Evolutionary conservation across 2,888 invertebrate species (phyloP).

Genomic region (Panopea generosa): DNA sequence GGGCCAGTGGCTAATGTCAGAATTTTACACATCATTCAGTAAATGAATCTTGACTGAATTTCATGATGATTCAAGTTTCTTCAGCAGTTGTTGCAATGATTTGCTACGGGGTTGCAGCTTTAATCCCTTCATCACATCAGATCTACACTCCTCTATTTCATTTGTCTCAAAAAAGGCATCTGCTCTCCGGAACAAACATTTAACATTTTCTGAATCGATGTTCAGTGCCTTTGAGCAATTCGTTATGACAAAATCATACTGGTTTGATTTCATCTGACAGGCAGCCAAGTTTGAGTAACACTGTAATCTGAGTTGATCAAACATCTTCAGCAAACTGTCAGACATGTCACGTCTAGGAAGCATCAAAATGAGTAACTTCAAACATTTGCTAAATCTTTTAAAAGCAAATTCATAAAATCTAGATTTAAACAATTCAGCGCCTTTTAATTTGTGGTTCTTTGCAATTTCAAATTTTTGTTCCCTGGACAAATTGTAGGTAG

Average conservation of each 20-base stretch:
- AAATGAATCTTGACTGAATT: too few relatives aligned
- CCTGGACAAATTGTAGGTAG: conserved; percentile 55
- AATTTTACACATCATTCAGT: too few relatives aligned
- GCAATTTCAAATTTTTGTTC: conserved; percentile 67
- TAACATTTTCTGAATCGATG: conserved; percentile 86
- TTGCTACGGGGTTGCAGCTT: conserved; percentile 88
- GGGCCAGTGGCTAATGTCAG: too few relatives aligned
- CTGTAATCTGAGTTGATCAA: conserved; percentile 58
- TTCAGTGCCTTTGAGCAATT: conserved; percentile 87
- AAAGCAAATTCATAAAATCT: conserved; percentile 90
- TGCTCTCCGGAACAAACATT: conserved; percentile 87
- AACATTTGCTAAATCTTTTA: conserved; percentile 90
- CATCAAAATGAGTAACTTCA: conserved; percentile 89
- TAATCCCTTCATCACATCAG: conserved; percentile 89
- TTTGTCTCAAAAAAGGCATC: conserved; percentile 85
- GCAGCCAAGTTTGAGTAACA: conserved; percentile 94
- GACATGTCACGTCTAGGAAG: conserved; percentile 38
- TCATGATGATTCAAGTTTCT: conserved; percentile 8
- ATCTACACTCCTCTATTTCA: conserved; percentile 79
- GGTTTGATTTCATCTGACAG: conserved; percentile 90
- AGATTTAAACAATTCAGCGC: conserved; percentile 89
- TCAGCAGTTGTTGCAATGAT: conserved; percentile 87
- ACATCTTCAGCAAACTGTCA: conserved; percentile 40
- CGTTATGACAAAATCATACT: conserved; percentile 89
- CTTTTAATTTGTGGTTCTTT: conserved; percentile 68